These are phyloP conservation scores for Glandiceps talaboti DNA, from an alignment of 53 echinoderm and acorn worm genomes.

Conservation along the genomic window DNA sequence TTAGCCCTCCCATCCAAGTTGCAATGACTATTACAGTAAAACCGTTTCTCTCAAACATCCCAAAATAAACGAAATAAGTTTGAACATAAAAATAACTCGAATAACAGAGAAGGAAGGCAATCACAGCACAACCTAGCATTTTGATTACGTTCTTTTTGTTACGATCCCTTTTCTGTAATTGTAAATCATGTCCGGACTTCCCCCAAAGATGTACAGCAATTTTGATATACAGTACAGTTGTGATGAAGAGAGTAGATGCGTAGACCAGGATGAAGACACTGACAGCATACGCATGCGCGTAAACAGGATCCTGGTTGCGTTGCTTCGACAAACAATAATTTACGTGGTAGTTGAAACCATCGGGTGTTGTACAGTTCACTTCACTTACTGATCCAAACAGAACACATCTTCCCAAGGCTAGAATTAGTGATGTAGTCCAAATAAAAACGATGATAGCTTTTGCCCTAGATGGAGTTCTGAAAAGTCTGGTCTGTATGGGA, in stretches of 20 bases:
- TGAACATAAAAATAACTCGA: constrained; percentile 81
- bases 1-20: constrained; percentile 67
- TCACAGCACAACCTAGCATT: constrained; percentile 45
- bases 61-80: constrained; percentile 73
- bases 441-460: constrained; percentile 48
- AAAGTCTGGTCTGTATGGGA: constrained; percentile 47
- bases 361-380: background rate
- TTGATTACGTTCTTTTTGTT: constrained; percentile 43
- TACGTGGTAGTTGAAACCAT: constrained; percentile 21
- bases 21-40: constrained; percentile 52
- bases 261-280: constrained; percentile 66
- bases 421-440: constrained; percentile 54
- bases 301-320: constrained; percentile 38
- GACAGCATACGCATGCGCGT: constrained; percentile 53
- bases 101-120: constrained; percentile 66
- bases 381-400: constrained; percentile 32
- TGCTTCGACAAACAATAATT: constrained; percentile 53
- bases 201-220: constrained; percentile 16
- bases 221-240: constrained; percentile 46
- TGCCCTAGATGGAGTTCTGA: constrained; percentile 48
- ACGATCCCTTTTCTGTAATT: background rate
- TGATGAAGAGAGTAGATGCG: constrained; percentile 54
- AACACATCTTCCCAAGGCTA: constrained; percentile 62
- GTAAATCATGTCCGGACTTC: background rate
- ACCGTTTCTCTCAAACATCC: constrained; percentile 37